These are phyloP conservation scores for Rugalucina vietnamica DNA, from an alignment of 2,888 invertebrate species.

Conservation along the genomic window DNA sequence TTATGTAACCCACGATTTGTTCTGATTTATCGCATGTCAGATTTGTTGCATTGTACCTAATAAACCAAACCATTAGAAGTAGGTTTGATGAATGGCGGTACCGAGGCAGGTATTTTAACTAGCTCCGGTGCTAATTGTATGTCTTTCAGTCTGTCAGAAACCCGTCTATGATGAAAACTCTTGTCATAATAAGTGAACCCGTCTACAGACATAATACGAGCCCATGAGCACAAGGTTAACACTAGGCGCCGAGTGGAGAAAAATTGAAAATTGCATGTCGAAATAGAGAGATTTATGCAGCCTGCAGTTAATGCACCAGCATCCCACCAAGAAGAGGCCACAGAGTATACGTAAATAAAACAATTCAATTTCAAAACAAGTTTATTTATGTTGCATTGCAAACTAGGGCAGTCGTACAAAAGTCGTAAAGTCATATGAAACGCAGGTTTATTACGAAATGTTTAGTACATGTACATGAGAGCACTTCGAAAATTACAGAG, in stretches of 20 bases:
- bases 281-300: neutral
- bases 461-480: too few relatives aligned
- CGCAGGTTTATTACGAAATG: too few relatives aligned
- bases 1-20: conserved; percentile 16
- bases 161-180: conserved; percentile 45
- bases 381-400: neutral
- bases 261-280: conserved; percentile 10
- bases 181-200: conserved; percentile 34
- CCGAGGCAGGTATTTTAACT: conserved; percentile 51
- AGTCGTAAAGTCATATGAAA: neutral
- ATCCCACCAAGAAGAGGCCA: neutral
- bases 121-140: conserved; percentile 48
- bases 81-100: conserved; percentile 37
- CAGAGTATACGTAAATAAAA: neutral
- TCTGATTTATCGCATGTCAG: neutral
- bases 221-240: neutral
- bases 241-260: neutral
- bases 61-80: conserved; percentile 11
- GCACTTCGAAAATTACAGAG: too few relatives aligned
- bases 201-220: conserved; percentile 1
- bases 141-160: conserved; percentile 24
- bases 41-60: conserved; percentile 15
- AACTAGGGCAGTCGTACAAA: neutral
- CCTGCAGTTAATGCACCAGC: neutral
- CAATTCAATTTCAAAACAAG: neutral